Evolutionary conservation across 2,797 vertebrate species (phyloP).

Genomic region (Pseudomugil gertrudae): DNA sequence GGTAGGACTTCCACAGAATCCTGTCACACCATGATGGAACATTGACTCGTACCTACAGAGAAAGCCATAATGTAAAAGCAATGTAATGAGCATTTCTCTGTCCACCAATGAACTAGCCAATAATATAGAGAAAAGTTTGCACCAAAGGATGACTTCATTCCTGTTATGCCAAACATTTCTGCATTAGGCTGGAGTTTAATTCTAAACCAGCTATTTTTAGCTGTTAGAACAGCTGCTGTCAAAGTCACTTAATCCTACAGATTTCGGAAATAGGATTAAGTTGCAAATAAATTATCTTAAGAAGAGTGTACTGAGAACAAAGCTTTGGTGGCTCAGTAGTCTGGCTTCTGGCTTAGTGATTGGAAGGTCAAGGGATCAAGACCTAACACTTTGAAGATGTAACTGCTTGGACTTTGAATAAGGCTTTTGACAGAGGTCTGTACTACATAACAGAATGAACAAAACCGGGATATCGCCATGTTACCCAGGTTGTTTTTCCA

Average conservation of each 20-base stretch:
- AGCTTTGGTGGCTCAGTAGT: neutral
- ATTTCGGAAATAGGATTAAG: conserved; percentile 40
- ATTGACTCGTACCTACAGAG: conserved; percentile 83
- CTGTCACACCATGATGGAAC: conserved; percentile 89
- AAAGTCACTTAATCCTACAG: conserved; percentile 23
- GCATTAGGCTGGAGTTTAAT: conserved; percentile 35
- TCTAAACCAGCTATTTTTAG: conserved; percentile 63
- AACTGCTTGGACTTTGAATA: neutral
- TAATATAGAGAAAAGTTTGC: neutral
- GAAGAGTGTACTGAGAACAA: conserved; percentile 26
- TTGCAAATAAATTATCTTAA: conserved; percentile 41
- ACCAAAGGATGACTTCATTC: conserved; percentile 5
- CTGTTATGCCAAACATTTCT: conserved; percentile 22
- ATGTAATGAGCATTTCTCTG: neutral
- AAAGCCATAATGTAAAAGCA: conserved; percentile 15
- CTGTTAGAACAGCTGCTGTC: conserved; percentile 55
- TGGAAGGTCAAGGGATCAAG: conserved; percentile 8
- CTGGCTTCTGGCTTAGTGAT: conserved; percentile 10
- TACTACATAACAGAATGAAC: too few relatives aligned
- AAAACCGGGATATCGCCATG: too few relatives aligned
- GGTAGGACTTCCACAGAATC: conserved; percentile 87
- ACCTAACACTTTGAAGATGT: neutral
- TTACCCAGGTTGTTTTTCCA: too few relatives aligned
- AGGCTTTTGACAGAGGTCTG: neutral
- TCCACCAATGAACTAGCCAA: neutral